Percentiles rank a stretch among this genome's conserved stretches.
These are phyloP conservation scores for Drepana falcataria DNA, from an alignment of 2,888 invertebrate species.

Conservation along the genomic window DNA sequence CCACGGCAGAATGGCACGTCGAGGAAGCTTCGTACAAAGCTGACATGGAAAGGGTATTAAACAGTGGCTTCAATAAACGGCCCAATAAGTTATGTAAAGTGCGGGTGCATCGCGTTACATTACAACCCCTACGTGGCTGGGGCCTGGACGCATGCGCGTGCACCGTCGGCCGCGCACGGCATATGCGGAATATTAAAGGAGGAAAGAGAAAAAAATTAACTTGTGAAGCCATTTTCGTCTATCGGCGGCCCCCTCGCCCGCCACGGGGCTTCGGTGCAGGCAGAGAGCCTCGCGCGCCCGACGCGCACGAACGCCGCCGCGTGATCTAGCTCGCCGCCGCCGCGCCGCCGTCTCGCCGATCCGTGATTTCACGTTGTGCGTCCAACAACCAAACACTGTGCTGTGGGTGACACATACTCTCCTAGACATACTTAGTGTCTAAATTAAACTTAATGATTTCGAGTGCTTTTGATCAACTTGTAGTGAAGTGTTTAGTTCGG, in stretches of 20 bases:
- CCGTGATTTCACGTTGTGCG: constrained; percentile 53
- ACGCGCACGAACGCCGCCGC: constrained; percentile 46
- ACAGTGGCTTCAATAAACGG: constrained; percentile 72
- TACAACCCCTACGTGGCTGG: constrained; percentile 65
- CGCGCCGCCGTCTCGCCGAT: constrained; percentile 30
- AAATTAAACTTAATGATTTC: constrained; percentile 20
- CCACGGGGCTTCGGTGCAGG: constrained; percentile 57
- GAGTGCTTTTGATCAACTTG: constrained; percentile 33
- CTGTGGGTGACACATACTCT: constrained; percentile 45
- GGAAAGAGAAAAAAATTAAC: constrained; percentile 79
- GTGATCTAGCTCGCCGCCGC: constrained; percentile 1
- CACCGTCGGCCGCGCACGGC: constrained; percentile 68
- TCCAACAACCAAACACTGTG: constrained; percentile 52
- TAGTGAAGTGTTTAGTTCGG: constrained; percentile 57
- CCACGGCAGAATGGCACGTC: constrained; percentile 33
- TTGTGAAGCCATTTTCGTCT: constrained; percentile 79
- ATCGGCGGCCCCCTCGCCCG: constrained; percentile 68
- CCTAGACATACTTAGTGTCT: constrained; percentile 29
- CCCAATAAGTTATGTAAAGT: constrained; percentile 77
- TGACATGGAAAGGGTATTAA: constrained; percentile 73
- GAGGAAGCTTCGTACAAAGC: constrained; percentile 67
- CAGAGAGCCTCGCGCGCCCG: constrained; percentile 65
- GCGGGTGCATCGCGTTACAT: constrained; percentile 74
- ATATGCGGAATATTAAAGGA: constrained; percentile 79
- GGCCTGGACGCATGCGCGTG: constrained; percentile 73